Evolutionary conservation across 2,888 invertebrate species (phyloP).

Genomic region (Caenorhabditis japonica): DNA sequence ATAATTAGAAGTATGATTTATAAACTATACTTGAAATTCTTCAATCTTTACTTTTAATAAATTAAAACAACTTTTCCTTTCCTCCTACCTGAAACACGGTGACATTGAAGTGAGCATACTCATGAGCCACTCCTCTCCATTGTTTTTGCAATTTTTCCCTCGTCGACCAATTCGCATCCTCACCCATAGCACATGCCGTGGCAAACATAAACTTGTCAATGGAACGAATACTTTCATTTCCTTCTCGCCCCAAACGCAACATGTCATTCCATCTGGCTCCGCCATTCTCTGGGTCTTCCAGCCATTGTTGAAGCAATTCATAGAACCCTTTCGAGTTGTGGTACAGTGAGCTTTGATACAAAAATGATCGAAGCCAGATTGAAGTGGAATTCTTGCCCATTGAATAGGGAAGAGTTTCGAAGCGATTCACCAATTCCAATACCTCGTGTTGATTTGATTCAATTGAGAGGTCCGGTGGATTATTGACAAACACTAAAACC

Average conservation of each 20-base stretch:
- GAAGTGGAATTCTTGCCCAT: conserved; percentile 72
- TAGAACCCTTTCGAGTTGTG: conserved; percentile 59
- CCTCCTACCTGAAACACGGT: conserved; percentile 67
- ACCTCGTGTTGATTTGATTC: conserved; percentile 56
- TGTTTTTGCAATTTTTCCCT: conserved; percentile 62
- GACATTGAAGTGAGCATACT: conserved; percentile 64
- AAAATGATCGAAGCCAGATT: conserved; percentile 67
- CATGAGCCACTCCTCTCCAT: conserved; percentile 63
- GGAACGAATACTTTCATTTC: conserved; percentile 49
- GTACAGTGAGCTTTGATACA: conserved; percentile 61
- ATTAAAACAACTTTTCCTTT: too few species aligned
- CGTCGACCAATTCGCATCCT: conserved; percentile 62
- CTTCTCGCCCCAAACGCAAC: conserved; percentile 55
- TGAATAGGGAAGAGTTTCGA: conserved; percentile 67
- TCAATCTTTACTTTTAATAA: too few species aligned
- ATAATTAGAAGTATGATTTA: too few species aligned
- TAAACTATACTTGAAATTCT: too few species aligned
- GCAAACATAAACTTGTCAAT: conserved; percentile 68
- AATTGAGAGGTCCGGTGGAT: conserved; percentile 61
- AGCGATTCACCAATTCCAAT: conserved; percentile 61
- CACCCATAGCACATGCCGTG: conserved; percentile 69
- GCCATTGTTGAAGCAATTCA: conserved; percentile 61
- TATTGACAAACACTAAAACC: conserved; percentile 68
- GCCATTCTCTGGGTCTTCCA: conserved; percentile 65
- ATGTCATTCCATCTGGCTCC: conserved; percentile 69